Evolutionary conservation across 37 sponge, comb jelly and placozoan genomes (phyloP), one percentile per base, ranked within the genome.

Genomic region (Bolinopsis microptera): DNA sequence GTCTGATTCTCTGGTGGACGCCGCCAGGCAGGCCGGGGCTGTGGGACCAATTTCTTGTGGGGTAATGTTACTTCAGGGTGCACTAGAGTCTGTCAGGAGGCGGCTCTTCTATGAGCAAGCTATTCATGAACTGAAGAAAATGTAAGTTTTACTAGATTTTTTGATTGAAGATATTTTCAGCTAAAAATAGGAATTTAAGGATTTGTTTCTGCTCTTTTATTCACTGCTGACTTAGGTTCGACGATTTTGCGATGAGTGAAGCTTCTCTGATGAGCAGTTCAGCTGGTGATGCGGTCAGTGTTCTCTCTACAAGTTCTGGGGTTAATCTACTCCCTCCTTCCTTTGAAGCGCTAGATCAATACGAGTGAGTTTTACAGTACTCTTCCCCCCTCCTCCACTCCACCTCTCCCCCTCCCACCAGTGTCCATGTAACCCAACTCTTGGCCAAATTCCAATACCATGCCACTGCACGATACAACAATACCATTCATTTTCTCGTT

Each of bases 101-200:
- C 24, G 90, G 31, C 90, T 86, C 61, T 86, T 24, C 90, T 86
- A 28, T 27, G 90, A 86, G 90, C 90, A 86, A 25, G 31, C 90
- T 3, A 41, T 86, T 1, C 61, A 86, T 23, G 90, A 86, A 38
- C 90, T 86, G 0, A 39, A 40, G 90, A 86, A 86, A 41, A 86
- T 41, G 90, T 86, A 25, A 86, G 90, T 33, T 41, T 24, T 72
- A 24, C 2, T 8, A 28, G 27, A 23, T 72, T 30, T 28, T 28
- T 30, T 67, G 13, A 67, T 67, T 67, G 21, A 22, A 67, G 68
- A 21, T 67, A 22, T 67, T 67, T 21, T 22, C 68, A 22, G 31
- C 26, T 24, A 72, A 72, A 30, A 48, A 48, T 13, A 48, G 13
- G 61, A 5, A 48, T 48, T 48, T 5, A 13, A 72, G 75, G 75